Percentiles rank a stretch among this genome's conserved stretches.
Conservation (phyloP, 2,888 invertebrate genomes). For the Seira musarum region DNA sequence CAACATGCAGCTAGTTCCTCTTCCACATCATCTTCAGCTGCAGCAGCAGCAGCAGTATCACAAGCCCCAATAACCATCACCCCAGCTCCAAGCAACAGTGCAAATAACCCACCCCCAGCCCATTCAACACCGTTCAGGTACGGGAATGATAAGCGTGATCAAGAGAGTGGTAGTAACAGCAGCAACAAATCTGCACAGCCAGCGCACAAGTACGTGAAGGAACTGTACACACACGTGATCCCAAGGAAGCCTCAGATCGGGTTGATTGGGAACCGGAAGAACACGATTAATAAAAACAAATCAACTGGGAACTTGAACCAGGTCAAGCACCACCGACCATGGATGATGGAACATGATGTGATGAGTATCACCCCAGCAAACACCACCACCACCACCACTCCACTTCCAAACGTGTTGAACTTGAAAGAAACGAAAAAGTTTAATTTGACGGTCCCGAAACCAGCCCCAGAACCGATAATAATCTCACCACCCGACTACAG, state of each 20-base stretch:
- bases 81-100: conserved; percentile 8
- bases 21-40: neutral
- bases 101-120: neutral
- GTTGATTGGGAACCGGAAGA: conserved; percentile 40
- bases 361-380: conserved; percentile 8
- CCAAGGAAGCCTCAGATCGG: conserved; percentile 66
- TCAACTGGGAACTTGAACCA: neutral
- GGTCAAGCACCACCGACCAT: conserved; percentile 10
- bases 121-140: conserved; percentile 17
- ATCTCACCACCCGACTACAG: conserved; percentile 74
- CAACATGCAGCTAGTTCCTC: too few species aligned
- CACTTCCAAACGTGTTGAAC: conserved; percentile 25
- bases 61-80: conserved; percentile 31
- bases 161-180: neutral
- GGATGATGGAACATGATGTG: conserved; percentile 27
- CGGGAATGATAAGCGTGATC: conserved; percentile 36
- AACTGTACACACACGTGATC: conserved; percentile 65
- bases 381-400: conserved; percentile 16
- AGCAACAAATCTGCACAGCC: conserved; percentile 32
- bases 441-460: conserved; percentile 75
- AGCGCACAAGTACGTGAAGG: conserved; percentile 62
- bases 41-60: too few species aligned
- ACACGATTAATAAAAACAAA: conserved; percentile 81
- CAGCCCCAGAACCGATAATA: conserved; percentile 69
- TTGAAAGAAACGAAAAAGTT: conserved; percentile 70